phyloP scores from a whole-genome alignment of 2,888 invertebrate genomes.

The Sarcophaga subvicina region DNA sequence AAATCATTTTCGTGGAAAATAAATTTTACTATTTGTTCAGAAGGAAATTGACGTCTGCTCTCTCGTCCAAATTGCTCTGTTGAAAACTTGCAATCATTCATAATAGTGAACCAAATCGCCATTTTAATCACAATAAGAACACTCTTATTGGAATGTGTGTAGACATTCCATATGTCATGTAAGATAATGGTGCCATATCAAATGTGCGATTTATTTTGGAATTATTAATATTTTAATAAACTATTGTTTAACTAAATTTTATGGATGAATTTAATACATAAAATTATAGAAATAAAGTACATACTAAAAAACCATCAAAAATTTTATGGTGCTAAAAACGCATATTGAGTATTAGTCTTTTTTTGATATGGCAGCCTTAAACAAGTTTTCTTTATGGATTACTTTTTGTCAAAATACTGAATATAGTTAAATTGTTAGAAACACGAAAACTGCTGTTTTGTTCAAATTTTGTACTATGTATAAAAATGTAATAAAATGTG shows the following conservation, averaged over 20 bases:
- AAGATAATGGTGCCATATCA: not conserved
- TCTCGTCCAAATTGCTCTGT: constrained; percentile 53
- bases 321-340: not conserved
- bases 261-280: not conserved
- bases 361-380: constrained; percentile 7
- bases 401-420: not conserved
- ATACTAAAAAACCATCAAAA: too few relatives aligned
- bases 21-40: constrained; percentile 72
- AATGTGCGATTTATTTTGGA: not conserved
- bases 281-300: too few relatives aligned
- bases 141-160: constrained; percentile 15
- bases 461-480: constrained; percentile 72
- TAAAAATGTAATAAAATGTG: constrained; percentile 76
- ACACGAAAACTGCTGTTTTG: not conserved
- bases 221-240: not conserved
- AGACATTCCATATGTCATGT: constrained; percentile 22
- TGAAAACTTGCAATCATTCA: constrained; percentile 65
- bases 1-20: constrained; percentile 85
- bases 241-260: not conserved
- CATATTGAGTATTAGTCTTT: not conserved
- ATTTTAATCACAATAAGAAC: constrained; percentile 20
- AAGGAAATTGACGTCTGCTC: constrained; percentile 71
- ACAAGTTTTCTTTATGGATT: not conserved
- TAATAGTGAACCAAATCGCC: constrained; percentile 44
- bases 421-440: constrained; percentile 1